A percentile compares a stretch with the other conserved stretches of the same genome.
Evolutionary conservation across 2,797 vertebrate species (phyloP).

Genomic region (Loris lydekkerianus): DNA sequence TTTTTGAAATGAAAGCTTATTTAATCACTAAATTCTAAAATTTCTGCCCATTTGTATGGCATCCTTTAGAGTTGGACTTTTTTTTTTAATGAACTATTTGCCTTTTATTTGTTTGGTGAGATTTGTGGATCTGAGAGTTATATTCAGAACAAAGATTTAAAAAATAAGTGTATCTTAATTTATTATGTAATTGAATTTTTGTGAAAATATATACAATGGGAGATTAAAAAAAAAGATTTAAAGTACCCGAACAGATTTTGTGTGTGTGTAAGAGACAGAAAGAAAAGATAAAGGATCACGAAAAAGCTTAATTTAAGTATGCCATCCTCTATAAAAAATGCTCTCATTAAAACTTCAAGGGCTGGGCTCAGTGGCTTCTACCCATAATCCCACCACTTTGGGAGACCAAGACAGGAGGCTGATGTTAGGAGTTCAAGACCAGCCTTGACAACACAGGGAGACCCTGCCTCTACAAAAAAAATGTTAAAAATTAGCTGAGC

Average conservation of each 20-base stretch:
- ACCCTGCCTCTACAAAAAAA: no score
- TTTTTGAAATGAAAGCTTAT: constrained; percentile 17
- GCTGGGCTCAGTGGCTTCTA: no score
- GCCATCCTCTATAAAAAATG: neutral
- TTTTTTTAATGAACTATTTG: neutral
- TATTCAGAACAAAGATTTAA: constrained; percentile 8
- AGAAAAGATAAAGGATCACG: neutral
- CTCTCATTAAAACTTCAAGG: neutral
- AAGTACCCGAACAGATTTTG: neutral
- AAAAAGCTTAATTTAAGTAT: neutral
- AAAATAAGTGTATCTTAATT: neutral
- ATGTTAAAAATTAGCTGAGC: no score
- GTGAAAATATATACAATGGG: neutral
- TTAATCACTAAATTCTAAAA: neutral
- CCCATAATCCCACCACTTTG: no score
- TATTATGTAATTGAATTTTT: constrained; percentile 4
- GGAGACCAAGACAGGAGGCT: no score
- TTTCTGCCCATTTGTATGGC: neutral
- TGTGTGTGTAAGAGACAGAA: neutral
- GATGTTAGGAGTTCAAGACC: no score
- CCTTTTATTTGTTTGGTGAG: constrained; percentile 29
- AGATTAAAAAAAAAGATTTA: neutral
- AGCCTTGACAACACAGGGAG: no score
- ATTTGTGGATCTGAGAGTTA: neutral
- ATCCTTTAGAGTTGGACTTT: neutral